phyloP scores from a whole-genome alignment of 1,140 invertebrate genomes.

The Vanessa atalanta region DNA sequence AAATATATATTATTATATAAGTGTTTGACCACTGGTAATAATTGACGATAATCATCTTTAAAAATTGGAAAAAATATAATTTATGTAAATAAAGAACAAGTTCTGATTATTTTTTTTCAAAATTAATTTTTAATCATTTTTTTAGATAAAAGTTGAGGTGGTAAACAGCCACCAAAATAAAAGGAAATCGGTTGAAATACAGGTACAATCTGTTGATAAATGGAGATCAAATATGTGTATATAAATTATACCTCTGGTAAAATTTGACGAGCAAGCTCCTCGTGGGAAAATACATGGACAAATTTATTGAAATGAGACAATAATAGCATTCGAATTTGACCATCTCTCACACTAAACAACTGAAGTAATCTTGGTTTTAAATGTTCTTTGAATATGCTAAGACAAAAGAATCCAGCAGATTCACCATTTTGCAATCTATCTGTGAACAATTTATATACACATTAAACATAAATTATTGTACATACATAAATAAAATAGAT shows the following conservation, averaged over 20 bases:
- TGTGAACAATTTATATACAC: constrained; percentile 29
- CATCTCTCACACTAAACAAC: constrained; percentile 89
- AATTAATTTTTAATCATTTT: no score
- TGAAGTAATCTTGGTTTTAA: constrained; percentile 87
- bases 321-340: constrained; percentile 83
- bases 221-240: neutral
- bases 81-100: no score
- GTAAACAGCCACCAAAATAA: no score
- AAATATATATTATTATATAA: no score
- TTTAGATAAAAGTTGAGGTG: no score
- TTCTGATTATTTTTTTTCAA: no score
- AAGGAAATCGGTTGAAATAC: no score
- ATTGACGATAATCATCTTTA: constrained; percentile 24
- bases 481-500: neutral
- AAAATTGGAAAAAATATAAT: no score
- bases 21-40: no score
- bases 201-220: neutral
- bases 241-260: constrained; percentile 84
- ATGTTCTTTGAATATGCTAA: constrained; percentile 85
- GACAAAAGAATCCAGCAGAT: constrained; percentile 82
- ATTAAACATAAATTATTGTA: no score
- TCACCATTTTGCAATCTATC: constrained; percentile 73
- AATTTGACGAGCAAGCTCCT: constrained; percentile 85
- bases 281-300: constrained; percentile 85
- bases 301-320: constrained; percentile 87